Base-by-base conservation (phyloP, 2,888 invertebrate species). In the Lasioglossum oenotherae region DNA sequence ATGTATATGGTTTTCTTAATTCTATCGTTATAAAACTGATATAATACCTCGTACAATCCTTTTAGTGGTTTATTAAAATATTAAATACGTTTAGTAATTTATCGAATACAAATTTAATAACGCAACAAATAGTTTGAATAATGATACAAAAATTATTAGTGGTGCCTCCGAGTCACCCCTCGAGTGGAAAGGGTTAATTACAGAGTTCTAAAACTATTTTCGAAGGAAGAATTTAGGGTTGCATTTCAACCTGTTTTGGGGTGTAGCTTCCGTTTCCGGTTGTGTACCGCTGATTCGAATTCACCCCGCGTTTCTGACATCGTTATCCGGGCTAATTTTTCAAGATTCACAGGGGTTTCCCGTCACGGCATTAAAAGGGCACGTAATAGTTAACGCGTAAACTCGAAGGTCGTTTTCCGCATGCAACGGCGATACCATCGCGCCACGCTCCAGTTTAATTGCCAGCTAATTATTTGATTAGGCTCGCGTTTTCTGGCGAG, bases 361-460 rank as follows among this genome's bases (percentile, higher is more conserved):
- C 46, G 46, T 60, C 23, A n/a, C n/a, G 23, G n/a, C 49, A 71
- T 86, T 74, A 76, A 78, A 79, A 79, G 81, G 75, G 73, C 81
- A 83, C 76, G 81, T 87, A 80, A 83, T 83, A 87, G 78, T 87
- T 87, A 87, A 75, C 87, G 82, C 74, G 77, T 79, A 86, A 86
- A 79, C 82, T 86, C 78, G 49, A 80, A 80, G 74, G 80, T 86
- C 82, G 72, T 87, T 87, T 86, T 80, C 82, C 80, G 86, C 82
- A 82, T 86, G 82, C 86, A 86, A 86, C 49, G 53, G 64, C 76
- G 79, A 86, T 77, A 82, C 60, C 46, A 86, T 79, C 86, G 38
- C 69, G 67, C 35, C 53, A 19, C 35, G 73, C 73, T 69, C 78
- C 57, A 77, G 67, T 74, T 16, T 76, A 85, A 85, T 76, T 76